Evolutionary conservation across 1,140 invertebrate genomes (phyloP).

Genomic region (Scaptomyza pallida): DNA sequence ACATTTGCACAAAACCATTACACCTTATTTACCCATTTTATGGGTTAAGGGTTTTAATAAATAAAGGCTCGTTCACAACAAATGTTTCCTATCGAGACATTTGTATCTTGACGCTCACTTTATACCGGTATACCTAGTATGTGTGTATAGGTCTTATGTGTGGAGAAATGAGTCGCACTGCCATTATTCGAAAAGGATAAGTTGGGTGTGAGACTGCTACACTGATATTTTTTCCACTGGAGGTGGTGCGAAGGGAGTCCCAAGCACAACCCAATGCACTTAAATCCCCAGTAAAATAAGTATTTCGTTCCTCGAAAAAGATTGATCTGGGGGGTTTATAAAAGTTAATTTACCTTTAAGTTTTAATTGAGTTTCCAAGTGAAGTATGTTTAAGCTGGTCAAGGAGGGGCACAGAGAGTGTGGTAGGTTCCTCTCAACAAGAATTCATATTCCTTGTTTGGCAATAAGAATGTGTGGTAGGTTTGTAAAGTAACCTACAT

Average conservation of each 20-base stretch:
- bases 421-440: slow-evolving; percentile 11
- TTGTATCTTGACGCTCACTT: no score
- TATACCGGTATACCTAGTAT: no score
- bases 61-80: no score
- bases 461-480: slow-evolving; percentile 1
- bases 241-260: neutral
- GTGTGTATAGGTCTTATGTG: no score
- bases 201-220: neutral
- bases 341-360: neutral
- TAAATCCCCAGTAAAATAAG: neutral
- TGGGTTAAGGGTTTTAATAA: no score
- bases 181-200: slow-evolving; percentile 7
- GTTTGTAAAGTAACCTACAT: no score
- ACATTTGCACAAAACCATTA: no score
- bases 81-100: no score
- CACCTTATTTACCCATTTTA: no score
- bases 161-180: slow-evolving; percentile 6
- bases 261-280: neutral
- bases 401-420: slow-evolving; percentile 1
- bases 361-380: no score
- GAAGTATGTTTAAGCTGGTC: no score
- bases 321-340: slow-evolving; percentile 7
- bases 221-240: slow-evolving; percentile 5
- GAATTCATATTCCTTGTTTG: slow-evolving; percentile 13
- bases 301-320: slow-evolving; percentile 10